These are phyloP conservation scores for Neelides sp. DNA, from an alignment of 1,140 invertebrate species.

Conservation along the genomic window DNA sequence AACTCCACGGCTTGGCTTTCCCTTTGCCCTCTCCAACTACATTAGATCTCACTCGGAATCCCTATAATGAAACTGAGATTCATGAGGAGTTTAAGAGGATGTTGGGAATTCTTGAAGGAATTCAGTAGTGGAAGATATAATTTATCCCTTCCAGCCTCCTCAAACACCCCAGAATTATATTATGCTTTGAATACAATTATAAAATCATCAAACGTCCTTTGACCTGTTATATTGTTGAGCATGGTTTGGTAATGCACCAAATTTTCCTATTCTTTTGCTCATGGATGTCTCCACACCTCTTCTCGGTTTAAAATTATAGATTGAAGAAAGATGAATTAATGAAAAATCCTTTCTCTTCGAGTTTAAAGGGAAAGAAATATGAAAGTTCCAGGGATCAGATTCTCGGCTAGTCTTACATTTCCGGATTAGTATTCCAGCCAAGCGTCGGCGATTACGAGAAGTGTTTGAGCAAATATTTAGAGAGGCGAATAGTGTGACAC, in stretches of 20 bases:
- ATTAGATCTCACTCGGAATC: conserved; percentile 3
- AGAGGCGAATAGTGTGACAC: conserved; percentile 22
- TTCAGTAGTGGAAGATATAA: too few species aligned
- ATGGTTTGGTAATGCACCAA: too few species aligned
- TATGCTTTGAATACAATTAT: too few species aligned
- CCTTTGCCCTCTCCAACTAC: not conserved
- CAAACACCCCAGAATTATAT: too few species aligned
- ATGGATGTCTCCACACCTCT: not conserved
- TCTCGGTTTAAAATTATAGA: not conserved
- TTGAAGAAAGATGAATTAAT: not conserved
- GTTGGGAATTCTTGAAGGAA: too few species aligned
- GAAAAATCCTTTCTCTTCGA: not conserved
- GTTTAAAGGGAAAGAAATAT: not conserved
- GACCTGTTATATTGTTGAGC: too few species aligned
- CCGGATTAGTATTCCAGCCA: conserved; percentile 31
- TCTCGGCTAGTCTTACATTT: conserved; percentile 24
- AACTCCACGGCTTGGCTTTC: not conserved
- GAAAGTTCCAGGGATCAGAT: conserved; percentile 25
- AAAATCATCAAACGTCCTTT: too few species aligned
- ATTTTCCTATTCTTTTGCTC: not conserved
- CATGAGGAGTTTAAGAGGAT: not conserved
- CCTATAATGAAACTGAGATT: not conserved
- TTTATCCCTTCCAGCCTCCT: too few species aligned
- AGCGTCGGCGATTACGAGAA: conserved; percentile 29
- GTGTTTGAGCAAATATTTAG: conserved; percentile 32